Evolutionary conservation across 2,797 vertebrate species (phyloP).

Genomic region (Pelodytes ibericus): DNA sequence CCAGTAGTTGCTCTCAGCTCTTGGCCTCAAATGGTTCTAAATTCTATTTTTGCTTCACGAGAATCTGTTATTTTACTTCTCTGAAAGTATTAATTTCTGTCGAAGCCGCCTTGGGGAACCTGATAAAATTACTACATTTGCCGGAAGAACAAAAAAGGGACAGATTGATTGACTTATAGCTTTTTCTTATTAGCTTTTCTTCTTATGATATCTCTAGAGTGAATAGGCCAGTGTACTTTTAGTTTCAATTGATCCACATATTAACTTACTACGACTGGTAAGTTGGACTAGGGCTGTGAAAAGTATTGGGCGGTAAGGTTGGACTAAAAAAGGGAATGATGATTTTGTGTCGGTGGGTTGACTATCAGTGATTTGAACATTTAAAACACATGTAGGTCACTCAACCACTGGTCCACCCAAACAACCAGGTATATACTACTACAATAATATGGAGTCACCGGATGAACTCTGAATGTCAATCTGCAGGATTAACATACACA

Average conservation of each 20-base stretch:
- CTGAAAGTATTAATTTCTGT: constrained; percentile 35
- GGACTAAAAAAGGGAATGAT: constrained; percentile 8
- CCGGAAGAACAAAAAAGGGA: constrained; percentile 38
- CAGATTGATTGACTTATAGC: constrained; percentile 43
- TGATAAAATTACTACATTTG: constrained; percentile 29
- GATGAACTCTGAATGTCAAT: too few relatives aligned
- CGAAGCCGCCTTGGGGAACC: constrained; percentile 34
- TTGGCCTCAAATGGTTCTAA: not conserved
- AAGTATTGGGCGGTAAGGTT: constrained; percentile 40
- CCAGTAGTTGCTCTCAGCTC: not conserved
- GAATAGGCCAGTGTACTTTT: constrained; percentile 41
- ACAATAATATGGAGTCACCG: too few relatives aligned
- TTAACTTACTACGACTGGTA: constrained; percentile 48
- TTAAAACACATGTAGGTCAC: too few relatives aligned
- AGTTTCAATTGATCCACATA: constrained; percentile 27
- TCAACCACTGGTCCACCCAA: too few relatives aligned
- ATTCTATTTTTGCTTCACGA: constrained; percentile 24
- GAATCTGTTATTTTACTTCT: constrained; percentile 36
- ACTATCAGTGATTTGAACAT: constrained; percentile 14
- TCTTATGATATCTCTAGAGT: constrained; percentile 27
- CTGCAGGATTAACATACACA: too few relatives aligned
- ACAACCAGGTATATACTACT: too few relatives aligned
- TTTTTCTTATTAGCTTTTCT: constrained; percentile 42
- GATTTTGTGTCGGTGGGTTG: constrained; percentile 30
- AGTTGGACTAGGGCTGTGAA: constrained; percentile 41